Base-by-base conservation (phyloP, 2,797 vertebrate genomes). In the Avahi laniger region DNA sequence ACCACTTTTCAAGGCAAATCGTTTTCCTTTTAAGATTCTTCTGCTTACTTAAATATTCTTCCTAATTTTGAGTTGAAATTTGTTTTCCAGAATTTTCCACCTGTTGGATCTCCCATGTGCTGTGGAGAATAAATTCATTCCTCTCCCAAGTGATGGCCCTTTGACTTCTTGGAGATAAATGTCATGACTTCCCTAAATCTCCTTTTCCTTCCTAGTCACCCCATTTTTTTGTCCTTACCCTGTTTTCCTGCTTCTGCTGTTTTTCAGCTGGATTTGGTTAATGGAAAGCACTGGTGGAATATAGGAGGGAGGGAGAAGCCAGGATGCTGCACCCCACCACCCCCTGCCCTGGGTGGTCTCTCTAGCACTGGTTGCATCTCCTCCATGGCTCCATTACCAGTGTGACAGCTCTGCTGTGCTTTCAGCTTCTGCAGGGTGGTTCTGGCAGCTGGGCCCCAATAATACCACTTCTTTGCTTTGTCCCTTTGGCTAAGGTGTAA, bases 31-130 rank as follows among this genome's bases (percentile, higher is more conserved):
- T 70, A n/a, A 48, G n/a, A 43, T 3, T 70, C 12, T 90, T 89
- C 35, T 93, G 70, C 50, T 69, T 92, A 80, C 92, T 92, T 63
- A 76, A 76, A 76, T 41, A 35, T 89, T 81, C 33, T 73, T 46
- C 10, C 73, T 84, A 73, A 73, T 89, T 81, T 78, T 67, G 15
- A 96, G 20, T 38, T 92, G 70, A 73, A 86, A 52, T 93, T 92
- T 75, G 28, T 78, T 92, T 75, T 28, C 80, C 38, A 93, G n/a
- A 78, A 65, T 50, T 79, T 84, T 76, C 38, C 22, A 57, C 86
- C 41, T 73, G 10, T 89, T 70, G 20, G 41, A 65, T 7, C 18
- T 96, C 33, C 14, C 5, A 9, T 48, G 61, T 88, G 6, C 46
- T 52, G 12, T 72, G 48, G 86, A 93, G 57, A 72, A 91, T 90